Evolutionary conservation across 2,888 invertebrate genomes (phyloP), one percentile per base, ranked within the genome.

Genomic region (Parthenolecanium corni): DNA sequence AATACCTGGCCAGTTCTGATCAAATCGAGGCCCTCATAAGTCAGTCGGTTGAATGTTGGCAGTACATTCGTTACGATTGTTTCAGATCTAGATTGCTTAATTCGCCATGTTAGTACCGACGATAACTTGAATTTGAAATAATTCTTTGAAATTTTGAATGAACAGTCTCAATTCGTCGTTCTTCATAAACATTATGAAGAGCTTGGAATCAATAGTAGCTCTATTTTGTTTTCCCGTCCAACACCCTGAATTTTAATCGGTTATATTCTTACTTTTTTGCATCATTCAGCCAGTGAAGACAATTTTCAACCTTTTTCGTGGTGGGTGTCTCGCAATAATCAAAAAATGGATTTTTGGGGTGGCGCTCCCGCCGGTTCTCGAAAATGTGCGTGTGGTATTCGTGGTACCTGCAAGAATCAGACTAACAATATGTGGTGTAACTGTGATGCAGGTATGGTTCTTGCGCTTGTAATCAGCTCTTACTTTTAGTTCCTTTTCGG

Each of bases 331-430:
- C 80, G 94, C 53, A 79, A 85, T 65, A 94, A 93, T 70, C 91
- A 92, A 76, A 86, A 86, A 70, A 95, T 96, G 95, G 91, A 93
- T 75, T 90, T 93, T 76, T 97, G 96, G 96, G 84, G 88, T n/a
- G 90, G 90, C 46, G 86, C 86, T 23, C 74, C 86, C 68, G 84
- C 87, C 0, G 82, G 95, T 64, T 91, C 89, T 0, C 78, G 85
- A 20, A 90, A 89, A 75, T 92, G 91, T 73, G 83, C 85, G 71
- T 97, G 96, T 75, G 96, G 95, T 6, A 82, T 96, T 65, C 77
- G 85, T 66, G 91, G 91, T 24, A 81, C 82, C 68, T 95, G 94
- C 71, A 75, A 78, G 3, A 90, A 90, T 75, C 82, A 82, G 52
- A 84, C 85, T 52, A 89, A 89, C 75, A n/a, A n/a, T n/a, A n/a